Base-by-base conservation (phyloP, 1,140 invertebrate species). In the Brachionus plicatilis region DNA sequence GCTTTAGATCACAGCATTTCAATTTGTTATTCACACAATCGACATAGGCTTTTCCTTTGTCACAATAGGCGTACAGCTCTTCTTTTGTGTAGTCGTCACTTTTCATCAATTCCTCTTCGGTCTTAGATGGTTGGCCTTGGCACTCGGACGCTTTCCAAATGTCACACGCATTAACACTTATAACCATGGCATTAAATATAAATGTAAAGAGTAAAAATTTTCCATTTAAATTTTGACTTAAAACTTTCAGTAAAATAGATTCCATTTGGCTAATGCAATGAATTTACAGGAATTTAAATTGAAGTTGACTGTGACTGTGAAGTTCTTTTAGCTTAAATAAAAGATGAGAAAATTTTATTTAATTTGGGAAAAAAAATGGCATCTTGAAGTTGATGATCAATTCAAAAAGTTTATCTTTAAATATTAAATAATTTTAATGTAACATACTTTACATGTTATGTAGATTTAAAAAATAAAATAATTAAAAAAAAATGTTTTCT, bases 61-160 rank as follows among this genome's bases (percentile, higher is more conserved):
- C 83, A 78, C 83, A 84, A 72, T 56, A 84, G 17, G 37, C 14
- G 65, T 75, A 84, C 20, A 84, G 45, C 33, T 84, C 29, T 75
- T 84, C 82, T 68, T 24, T 68, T 11, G 82, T 83, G 29, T 83
- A 83, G 29, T 68, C 43, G 17, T 83, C 82, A 45, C 37, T 68
- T 29, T 83, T 83, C 79, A 82, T 82, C 0, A 43, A 65, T 56
- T 83, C 82, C 41, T 83, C 82, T 68, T 83, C 82, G 5, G 60
- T 65, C 8, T 27, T 47, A n/a, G 33, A 27, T 47, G 82, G 82
- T 53, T 56, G 43, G 11, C 60, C 60, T 83, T 53, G 65, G 27
- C 82, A 83, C 50, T 83, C 82, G 6, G 82, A 83, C 47, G 82
- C 82, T 47, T 83, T 83, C 82, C 82, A 83, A 11, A 83, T 70